A percentile compares a stretch with the other conserved stretches of the same genome.
phyloP scores from a whole-genome alignment of 2,888 invertebrate species.

The Tenthredo mesomela region DNA sequence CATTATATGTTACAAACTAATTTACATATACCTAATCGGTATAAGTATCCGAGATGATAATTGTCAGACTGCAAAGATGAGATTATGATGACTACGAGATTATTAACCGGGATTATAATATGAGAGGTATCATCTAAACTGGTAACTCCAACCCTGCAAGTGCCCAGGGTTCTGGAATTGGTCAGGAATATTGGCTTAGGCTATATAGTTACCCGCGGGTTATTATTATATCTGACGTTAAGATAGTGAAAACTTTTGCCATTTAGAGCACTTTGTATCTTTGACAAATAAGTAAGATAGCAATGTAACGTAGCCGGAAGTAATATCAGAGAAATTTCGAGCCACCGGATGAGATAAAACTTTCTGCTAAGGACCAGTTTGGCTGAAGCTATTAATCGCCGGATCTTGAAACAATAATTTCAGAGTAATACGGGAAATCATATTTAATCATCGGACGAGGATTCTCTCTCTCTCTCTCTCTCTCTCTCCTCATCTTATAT shows the following conservation, averaged over 20 bases:
- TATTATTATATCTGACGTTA: neutral
- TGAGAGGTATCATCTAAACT: neutral
- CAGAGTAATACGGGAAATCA: neutral
- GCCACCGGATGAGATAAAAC: neutral
- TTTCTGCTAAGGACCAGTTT: neutral
- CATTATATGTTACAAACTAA: neutral
- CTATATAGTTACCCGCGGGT: neutral
- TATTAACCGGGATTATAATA: neutral
- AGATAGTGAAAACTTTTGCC: slow-evolving; percentile 10
- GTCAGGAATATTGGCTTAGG: neutral
- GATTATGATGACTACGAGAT: neutral
- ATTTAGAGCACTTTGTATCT: slow-evolving; percentile 13
- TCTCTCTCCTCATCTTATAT: neutral
- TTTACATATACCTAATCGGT: no score
- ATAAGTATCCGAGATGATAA: neutral
- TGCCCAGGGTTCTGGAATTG: neutral
- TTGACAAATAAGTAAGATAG: slow-evolving; percentile 23
- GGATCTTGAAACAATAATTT: neutral
- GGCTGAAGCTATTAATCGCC: neutral
- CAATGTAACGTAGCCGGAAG: neutral
- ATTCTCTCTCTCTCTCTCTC: neutral
- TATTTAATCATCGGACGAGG: neutral
- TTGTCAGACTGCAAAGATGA: neutral
- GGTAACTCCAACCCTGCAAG: neutral
- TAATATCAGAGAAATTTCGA: neutral